These are phyloP conservation scores for Hucho hucho DNA, from an alignment of 2,113 vertebrate species.

Conservation along the genomic window DNA sequence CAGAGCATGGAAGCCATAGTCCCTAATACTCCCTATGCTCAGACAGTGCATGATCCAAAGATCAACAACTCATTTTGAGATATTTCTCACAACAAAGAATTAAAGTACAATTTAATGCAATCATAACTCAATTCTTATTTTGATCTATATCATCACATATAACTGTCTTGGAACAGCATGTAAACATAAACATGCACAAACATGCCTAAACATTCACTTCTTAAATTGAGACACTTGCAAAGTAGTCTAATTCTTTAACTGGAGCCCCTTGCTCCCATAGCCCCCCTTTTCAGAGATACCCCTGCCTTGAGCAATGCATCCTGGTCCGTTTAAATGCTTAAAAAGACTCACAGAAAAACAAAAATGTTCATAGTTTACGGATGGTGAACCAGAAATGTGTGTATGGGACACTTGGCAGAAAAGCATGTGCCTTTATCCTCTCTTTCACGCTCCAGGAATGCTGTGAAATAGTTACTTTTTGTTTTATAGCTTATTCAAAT, in stretches of 20 bases:
- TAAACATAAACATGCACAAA: neutral
- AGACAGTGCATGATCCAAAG: neutral
- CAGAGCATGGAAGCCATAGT: constrained; percentile 52
- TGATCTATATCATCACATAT: neutral
- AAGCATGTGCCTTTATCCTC: neutral
- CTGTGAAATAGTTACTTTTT: neutral
- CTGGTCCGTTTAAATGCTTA: constrained; percentile 40
- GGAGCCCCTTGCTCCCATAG: constrained; percentile 20
- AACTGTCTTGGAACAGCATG: too few relatives aligned
- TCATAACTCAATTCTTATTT: neutral
- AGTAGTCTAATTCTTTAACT: constrained; percentile 18
- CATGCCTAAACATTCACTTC: neutral
- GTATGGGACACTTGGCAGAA: neutral
- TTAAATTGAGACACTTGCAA: neutral
- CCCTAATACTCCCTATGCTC: neutral
- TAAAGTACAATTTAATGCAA: neutral
- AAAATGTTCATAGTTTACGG: constrained; percentile 52
- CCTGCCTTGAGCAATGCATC: constrained; percentile 34
- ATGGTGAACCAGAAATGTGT: constrained; percentile 51
- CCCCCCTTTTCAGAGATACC: constrained; percentile 23
- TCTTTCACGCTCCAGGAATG: neutral
- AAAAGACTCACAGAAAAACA: constrained; percentile 48
- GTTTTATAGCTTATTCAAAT: neutral
- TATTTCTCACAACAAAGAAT: neutral
- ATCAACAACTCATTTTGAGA: neutral